phyloP scores from a whole-genome alignment of 2,888 invertebrate species.

The Apamea epomidion region DNA sequence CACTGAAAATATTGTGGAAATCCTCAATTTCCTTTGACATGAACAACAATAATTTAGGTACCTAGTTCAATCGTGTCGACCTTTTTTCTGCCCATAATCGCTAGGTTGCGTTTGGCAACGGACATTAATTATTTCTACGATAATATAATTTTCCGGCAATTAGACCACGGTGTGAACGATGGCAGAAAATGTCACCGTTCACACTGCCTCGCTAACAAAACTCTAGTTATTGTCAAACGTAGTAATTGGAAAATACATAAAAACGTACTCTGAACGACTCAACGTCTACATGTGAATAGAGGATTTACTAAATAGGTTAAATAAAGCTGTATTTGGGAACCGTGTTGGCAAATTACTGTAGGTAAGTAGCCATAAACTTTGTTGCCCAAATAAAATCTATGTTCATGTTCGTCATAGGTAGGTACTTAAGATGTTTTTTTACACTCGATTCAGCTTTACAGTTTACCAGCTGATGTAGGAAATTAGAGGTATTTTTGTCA shows the following conservation, averaged over 20 bases:
- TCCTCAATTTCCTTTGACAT: constrained; percentile 15
- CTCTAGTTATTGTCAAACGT: constrained; percentile 47
- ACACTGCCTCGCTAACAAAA: constrained; percentile 52
- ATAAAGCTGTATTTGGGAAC: constrained; percentile 22
- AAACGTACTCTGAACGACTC: background rate
- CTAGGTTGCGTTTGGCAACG: background rate
- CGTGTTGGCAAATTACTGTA: constrained; percentile 13
- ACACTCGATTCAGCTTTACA: no score
- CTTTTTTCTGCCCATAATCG: constrained; percentile 14
- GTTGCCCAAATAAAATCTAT: no score
- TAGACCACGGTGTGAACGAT: constrained; percentile 28
- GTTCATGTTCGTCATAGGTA: no score
- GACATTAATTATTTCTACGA: constrained; percentile 36
- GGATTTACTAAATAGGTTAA: constrained; percentile 24
- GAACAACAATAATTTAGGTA: background rate
- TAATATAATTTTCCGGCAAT: constrained; percentile 62
- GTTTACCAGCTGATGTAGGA: no score
- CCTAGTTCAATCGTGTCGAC: background rate
- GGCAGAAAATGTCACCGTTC: constrained; percentile 39
- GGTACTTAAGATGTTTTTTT: no score
- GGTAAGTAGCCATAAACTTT: no score
- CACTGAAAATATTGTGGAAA: background rate
- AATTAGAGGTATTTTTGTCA: no score
- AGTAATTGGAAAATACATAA: constrained; percentile 41
- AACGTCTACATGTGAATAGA: background rate